phyloP scores from a whole-genome alignment of 2,113 vertebrate species.

The Trinectes maculatus region DNA sequence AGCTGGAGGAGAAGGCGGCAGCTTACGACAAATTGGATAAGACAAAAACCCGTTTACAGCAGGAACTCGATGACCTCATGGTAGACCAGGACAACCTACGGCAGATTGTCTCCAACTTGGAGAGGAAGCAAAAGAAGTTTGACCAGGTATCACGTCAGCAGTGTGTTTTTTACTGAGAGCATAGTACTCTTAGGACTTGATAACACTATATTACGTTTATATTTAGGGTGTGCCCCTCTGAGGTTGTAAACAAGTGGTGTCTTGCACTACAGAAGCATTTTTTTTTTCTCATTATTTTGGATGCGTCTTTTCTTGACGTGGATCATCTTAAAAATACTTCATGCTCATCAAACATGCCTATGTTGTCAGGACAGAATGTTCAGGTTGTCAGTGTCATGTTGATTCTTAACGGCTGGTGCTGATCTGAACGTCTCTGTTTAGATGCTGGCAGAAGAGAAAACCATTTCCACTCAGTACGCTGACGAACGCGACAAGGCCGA shows the following conservation, averaged over 20 bases:
- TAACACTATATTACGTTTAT: background rate
- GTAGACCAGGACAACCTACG: constrained; percentile 93
- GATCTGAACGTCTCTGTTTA: constrained; percentile 40
- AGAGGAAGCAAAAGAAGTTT: constrained; percentile 98
- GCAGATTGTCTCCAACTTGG: constrained; percentile 91
- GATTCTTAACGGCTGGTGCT: background rate
- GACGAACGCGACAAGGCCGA: constrained; percentile 88
- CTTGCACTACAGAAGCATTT: too few relatives aligned
- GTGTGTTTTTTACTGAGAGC: background rate
- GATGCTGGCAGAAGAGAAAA: constrained; percentile 92
- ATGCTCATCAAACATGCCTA: too few relatives aligned
- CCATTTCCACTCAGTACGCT: constrained; percentile 79
- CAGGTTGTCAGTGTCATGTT: background rate
- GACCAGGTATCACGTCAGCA: constrained; percentile 87
- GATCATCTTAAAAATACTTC: too few relatives aligned
- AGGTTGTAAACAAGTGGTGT: too few relatives aligned
- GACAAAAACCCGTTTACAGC: constrained; percentile 94
- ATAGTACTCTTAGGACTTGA: too few relatives aligned
- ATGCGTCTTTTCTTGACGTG: too few relatives aligned
- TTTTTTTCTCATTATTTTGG: too few relatives aligned
- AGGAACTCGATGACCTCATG: constrained; percentile 93
- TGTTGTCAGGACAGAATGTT: too few relatives aligned
- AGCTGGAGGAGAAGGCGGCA: constrained; percentile 88
- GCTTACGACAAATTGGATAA: constrained; percentile 96
- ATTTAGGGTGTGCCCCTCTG: too few relatives aligned